phyloP scores from a whole-genome alignment of 2,113 vertebrate species.

The Cephalopterus ornatus region DNA sequence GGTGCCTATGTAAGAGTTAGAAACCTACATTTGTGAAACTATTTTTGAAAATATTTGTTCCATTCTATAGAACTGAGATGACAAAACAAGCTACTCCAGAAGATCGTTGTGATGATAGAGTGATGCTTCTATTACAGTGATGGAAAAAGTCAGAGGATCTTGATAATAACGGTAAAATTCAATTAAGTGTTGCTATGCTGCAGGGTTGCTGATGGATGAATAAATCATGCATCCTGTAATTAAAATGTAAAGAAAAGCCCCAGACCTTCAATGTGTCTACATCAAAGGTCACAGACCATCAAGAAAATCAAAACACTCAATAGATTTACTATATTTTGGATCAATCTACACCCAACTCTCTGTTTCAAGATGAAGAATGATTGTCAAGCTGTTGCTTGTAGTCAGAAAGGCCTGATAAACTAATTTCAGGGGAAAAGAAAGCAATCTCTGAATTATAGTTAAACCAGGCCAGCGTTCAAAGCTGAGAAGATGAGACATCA shows the following conservation, averaged over 20 bases:
- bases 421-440: background rate
- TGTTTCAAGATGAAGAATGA: background rate
- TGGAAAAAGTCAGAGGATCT: background rate
- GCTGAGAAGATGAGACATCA: background rate
- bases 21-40: background rate
- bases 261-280: background rate
- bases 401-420: background rate
- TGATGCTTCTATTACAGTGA: background rate
- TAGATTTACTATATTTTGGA: background rate
- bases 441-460: background rate
- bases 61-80: background rate
- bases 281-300: background rate
- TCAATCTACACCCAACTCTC: background rate
- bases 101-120: background rate
- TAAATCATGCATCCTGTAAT: background rate
- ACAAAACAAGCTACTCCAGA: background rate
- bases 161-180: background rate
- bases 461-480: background rate
- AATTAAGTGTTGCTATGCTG: background rate
- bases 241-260: background rate
- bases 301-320: background rate
- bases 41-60: background rate
- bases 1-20: background rate
- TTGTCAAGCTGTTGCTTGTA: background rate
- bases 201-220: background rate